Base-by-base conservation (phyloP, 2,797 vertebrate genomes). In the Sebastes taczanowskii region DNA sequence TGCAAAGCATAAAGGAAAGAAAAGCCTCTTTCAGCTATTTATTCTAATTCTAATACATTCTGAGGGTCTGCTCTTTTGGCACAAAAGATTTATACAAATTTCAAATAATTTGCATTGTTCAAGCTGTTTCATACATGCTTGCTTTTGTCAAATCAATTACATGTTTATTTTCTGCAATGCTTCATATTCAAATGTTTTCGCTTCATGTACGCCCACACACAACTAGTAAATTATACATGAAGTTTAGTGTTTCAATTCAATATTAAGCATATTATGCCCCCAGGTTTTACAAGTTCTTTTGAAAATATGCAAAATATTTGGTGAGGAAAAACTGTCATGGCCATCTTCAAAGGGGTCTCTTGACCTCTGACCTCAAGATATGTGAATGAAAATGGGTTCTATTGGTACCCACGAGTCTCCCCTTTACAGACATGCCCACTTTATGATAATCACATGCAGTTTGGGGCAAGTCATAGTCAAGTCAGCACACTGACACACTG, bases 211-310 rank as follows among this genome's bases (percentile, higher is more conserved):
- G 70, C 77, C 59, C 78, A 74, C 76, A 64, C 53, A 55, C 35
- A 68, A 46, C 55, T 65, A 79, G 16, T 66, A 71, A 82, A 83
- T 83, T 75, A 69, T 74, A 61, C 66, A 85, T 76, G 34, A 42
- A 34, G 78, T 75, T 62, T 35, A 8, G 22, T 46, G 66, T 80
- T 80, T 59, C 60, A 63, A 53, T 52, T 83, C 67, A 63, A 52
- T 23, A 69, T 30, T 61, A 70, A 66, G 32, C 53, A 61, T 63
- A 42, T 58, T 9, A 77, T 4, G 4, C 29, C 35, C 22, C 1
- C 13, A 22, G 59, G 74, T 71, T 70, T 70, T 27, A 53, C 20
- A 53, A 14, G 13, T 13, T 56, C 5, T 23, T 27, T 20, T 49
- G 46, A 49, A 49, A 49, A 49, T 49, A 49, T 49, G 46, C 18